Evolutionary conservation across 2,797 vertebrate species (phyloP).

Genomic region (Eospalax fontanierii): DNA sequence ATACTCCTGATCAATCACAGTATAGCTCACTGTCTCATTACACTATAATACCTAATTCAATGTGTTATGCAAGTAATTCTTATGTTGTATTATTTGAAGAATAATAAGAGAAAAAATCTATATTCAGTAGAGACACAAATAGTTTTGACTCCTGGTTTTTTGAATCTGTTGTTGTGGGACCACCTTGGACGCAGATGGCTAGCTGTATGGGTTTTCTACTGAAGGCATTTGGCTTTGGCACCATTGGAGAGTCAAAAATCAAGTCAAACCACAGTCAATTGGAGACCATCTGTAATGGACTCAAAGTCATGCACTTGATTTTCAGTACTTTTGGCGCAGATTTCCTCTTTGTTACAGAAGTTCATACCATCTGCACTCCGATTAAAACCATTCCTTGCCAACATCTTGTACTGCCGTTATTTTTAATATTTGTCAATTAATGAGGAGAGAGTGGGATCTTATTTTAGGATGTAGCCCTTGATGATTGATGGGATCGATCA

Average conservation of each 20-base stretch:
- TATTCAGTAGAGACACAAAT: neutral
- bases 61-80: neutral
- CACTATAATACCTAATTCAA: neutral
- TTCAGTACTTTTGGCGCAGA: neutral
- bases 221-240: neutral
- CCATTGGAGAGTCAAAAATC: neutral
- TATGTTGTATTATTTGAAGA: too few relatives aligned
- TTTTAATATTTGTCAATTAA: conserved; percentile 53
- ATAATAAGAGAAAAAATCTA: neutral
- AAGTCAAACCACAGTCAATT: neutral
- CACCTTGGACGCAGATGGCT: neutral
- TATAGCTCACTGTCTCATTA: neutral
- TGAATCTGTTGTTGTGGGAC: neutral
- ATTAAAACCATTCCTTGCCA: neutral
- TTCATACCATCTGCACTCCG: neutral
- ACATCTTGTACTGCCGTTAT: neutral
- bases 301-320: neutral
- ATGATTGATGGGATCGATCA: neutral
- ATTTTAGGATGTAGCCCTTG: conserved; percentile 1
- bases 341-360: neutral
- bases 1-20: too few relatives aligned
- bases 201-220: neutral
- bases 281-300: neutral
- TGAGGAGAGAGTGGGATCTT: neutral
- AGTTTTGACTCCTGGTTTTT: neutral